phyloP scores from a whole-genome alignment of 2,888 invertebrate genomes.

The Ichneumon xanthorius region DNA sequence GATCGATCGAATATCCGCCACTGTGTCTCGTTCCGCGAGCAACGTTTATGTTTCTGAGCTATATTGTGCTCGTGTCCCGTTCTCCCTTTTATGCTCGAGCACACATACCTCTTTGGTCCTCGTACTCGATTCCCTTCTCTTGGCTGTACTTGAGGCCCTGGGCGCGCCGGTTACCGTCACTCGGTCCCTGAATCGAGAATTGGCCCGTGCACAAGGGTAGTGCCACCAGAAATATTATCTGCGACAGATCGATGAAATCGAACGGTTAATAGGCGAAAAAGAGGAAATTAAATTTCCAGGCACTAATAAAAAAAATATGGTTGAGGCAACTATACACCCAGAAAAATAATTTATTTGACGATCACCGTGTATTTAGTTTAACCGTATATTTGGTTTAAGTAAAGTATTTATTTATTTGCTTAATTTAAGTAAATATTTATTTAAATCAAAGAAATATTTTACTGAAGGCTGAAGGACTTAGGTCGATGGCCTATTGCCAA shows the following conservation, averaged over 20 bases:
- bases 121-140: constrained; percentile 82
- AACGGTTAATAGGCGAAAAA: neutral
- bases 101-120: constrained; percentile 80
- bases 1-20: constrained; percentile 3
- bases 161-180: constrained; percentile 81
- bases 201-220: constrained; percentile 81
- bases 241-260: constrained; percentile 46
- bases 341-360: too few species aligned
- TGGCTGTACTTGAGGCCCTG: constrained; percentile 81
- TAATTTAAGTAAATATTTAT: too few species aligned
- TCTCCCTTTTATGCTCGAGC: constrained; percentile 32
- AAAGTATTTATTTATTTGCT: too few species aligned
- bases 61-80: constrained; percentile 11
- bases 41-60: constrained; percentile 12
- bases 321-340: too few species aligned
- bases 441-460: too few species aligned
- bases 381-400: too few species aligned
- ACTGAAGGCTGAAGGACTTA: too few species aligned
- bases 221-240: constrained; percentile 77
- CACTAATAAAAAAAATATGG: too few species aligned
- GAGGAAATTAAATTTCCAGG: neutral
- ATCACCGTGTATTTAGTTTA: too few species aligned
- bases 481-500: too few species aligned
- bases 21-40: neutral
- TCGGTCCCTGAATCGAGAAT: constrained; percentile 82